Conservation (phyloP, 2,113 vertebrate genomes). For the Pterophyllum scalare region DNA sequence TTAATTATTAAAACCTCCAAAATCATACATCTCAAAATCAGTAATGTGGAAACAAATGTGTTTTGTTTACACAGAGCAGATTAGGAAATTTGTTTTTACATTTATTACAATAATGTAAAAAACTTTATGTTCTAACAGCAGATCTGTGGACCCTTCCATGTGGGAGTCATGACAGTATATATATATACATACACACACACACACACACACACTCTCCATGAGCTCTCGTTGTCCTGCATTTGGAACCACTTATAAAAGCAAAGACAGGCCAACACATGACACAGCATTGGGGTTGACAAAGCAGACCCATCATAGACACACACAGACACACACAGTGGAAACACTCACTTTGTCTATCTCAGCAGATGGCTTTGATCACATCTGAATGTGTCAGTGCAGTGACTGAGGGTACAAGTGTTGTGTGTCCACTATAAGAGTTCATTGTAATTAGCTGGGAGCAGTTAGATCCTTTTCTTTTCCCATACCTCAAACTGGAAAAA, state of each 20-base stretch:
- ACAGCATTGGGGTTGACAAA: constrained; percentile 69
- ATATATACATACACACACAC: neutral
- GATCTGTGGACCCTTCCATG: constrained; percentile 19
- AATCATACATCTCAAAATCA: neutral
- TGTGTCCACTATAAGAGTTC: constrained; percentile 29
- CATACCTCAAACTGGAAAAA: neutral
- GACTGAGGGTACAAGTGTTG: constrained; percentile 39
- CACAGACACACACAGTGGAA: constrained; percentile 51
- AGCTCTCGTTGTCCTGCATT: constrained; percentile 33
- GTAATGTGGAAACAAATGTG: neutral
- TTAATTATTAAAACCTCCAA: neutral
- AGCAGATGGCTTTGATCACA: constrained; percentile 80
- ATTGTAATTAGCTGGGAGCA: constrained; percentile 18
- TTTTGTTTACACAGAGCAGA: neutral
- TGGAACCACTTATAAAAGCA: constrained; percentile 62
- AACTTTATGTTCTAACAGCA: constrained; percentile 34
- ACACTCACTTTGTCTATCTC: constrained; percentile 65
- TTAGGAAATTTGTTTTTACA: constrained; percentile 11
- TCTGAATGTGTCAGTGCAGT: constrained; percentile 66
- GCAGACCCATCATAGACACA: constrained; percentile 14
- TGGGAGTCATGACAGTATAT: constrained; percentile 41
- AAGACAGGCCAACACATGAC: constrained; percentile 64
- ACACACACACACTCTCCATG: constrained; percentile 18
- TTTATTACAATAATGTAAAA: constrained; percentile 46
- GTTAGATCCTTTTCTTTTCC: constrained; percentile 24